Base-by-base conservation (phyloP, 2,888 invertebrate genomes). In the Agrotis exclamationis region DNA sequence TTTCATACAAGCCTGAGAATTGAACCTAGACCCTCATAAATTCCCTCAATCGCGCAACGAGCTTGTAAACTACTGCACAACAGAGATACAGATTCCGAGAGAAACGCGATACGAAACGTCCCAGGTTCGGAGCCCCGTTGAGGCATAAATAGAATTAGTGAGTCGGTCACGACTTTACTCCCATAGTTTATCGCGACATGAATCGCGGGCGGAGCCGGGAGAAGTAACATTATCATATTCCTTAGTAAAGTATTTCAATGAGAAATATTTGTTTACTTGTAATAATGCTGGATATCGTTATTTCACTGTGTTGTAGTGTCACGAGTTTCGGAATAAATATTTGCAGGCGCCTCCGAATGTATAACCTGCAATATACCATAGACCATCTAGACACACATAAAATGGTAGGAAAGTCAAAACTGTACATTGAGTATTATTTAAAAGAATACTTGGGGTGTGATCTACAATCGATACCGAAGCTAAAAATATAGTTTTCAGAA, bases 101-200 rank as follows among this genome's bases (percentile, higher is more conserved):
- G 73, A 74, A 70, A 85, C 58, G 67, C 83, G 84, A 85, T 80
- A 83, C 63, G 70, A 33, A 80, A 64, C 60, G 74, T 76, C 77
- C 51, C 58, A 9, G 63, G 81, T 83, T 83, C 63, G 63, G 48
- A 59, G 44, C 71, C 51, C 47, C 63, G 51, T 47, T 45, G 65
- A 33, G 22, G 74, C 68, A 80, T 84, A 83, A 80, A 85, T 80
- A 84, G 83, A 80, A 80, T 76, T 84, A 84, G 84, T 75, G 68
- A 70, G 73, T 74, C 65, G 86, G 83, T 83, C 83, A 83, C 83
- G 83, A 83, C 81, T 85, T 60, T 65, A 57, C 64, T 28, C 50
- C 57, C 58, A 80, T 60, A 79, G 67, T 79, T 79, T 79, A 83
- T 79, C 79, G 80, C 47, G 45, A 63, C 75, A 28, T 3, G 64